Evolutionary conservation across 2,113 vertebrate species (phyloP).

Genomic region (Chionomys nivalis): DNA sequence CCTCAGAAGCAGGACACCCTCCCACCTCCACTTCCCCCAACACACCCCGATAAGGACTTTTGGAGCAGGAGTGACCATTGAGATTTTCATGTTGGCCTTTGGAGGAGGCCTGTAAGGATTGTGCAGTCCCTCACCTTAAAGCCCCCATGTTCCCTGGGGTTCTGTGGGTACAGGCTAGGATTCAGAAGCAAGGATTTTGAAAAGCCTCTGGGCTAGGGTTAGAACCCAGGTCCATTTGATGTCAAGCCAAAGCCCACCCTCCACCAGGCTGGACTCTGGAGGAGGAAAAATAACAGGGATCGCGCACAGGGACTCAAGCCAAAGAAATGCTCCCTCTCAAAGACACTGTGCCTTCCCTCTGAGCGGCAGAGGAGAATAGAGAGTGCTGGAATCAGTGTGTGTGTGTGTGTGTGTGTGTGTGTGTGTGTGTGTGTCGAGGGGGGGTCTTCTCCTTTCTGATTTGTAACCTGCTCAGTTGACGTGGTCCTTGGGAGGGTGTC

Average conservation of each 20-base stretch:
- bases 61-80: not conserved
- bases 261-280: not conserved
- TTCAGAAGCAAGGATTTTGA: not conserved
- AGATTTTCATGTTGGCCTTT: not conserved
- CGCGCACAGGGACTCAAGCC: slow-evolving; percentile 37
- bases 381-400: slow-evolving; percentile 65
- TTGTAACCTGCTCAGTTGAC: slow-evolving; percentile 55
- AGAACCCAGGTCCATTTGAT: not conserved
- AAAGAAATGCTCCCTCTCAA: slow-evolving; percentile 71
- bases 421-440: too few relatives aligned
- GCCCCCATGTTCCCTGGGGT: not conserved
- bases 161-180: not conserved
- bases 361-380: slow-evolving; percentile 76
- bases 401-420: too few relatives aligned
- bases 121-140: not conserved
- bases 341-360: slow-evolving; percentile 62
- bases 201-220: not conserved
- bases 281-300: not conserved
- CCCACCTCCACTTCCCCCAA: not conserved
- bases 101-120: not conserved
- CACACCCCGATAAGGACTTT: not conserved
- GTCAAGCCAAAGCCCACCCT: not conserved
- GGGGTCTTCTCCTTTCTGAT: slow-evolving; percentile 51
- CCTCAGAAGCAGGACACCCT: not conserved
- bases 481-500: not conserved